These are phyloP conservation scores for Ciconia nigra DNA, from an alignment of 2,797 vertebrate species.

Conservation along the genomic window DNA sequence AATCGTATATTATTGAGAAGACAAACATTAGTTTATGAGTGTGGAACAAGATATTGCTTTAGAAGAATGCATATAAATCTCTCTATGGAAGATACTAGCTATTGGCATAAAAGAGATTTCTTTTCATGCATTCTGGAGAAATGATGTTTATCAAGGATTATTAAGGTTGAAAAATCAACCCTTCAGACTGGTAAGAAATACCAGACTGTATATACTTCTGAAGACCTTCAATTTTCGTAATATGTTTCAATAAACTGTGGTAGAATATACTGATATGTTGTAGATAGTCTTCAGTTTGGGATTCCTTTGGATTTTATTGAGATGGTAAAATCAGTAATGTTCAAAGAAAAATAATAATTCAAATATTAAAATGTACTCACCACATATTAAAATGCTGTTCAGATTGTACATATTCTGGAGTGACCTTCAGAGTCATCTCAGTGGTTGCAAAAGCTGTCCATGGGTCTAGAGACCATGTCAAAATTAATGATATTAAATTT, in stretches of 20 bases:
- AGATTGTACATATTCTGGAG: background rate
- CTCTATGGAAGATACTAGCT: background rate
- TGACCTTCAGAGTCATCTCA: background rate
- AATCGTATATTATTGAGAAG: conserved; percentile 23
- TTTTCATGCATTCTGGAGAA: background rate
- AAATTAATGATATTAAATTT: background rate
- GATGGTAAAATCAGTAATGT: background rate
- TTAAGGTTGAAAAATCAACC: background rate
- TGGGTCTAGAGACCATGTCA: background rate
- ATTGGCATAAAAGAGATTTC: background rate
- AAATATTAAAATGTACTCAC: background rate
- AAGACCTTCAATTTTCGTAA: background rate
- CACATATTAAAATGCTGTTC: background rate
- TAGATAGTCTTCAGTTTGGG: background rate
- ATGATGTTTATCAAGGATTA: background rate
- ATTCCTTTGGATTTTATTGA: background rate
- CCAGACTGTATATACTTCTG: background rate
- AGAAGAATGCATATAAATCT: background rate
- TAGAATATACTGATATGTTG: background rate
- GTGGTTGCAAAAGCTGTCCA: background rate
- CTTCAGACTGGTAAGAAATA: background rate
- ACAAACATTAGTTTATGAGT: conserved; percentile 20
- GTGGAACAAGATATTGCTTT: conserved; percentile 5
- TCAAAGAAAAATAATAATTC: background rate
- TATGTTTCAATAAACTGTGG: background rate